phyloP scores from a whole-genome alignment of 1,140 invertebrate species.

The Drosophila hydei region DNA sequence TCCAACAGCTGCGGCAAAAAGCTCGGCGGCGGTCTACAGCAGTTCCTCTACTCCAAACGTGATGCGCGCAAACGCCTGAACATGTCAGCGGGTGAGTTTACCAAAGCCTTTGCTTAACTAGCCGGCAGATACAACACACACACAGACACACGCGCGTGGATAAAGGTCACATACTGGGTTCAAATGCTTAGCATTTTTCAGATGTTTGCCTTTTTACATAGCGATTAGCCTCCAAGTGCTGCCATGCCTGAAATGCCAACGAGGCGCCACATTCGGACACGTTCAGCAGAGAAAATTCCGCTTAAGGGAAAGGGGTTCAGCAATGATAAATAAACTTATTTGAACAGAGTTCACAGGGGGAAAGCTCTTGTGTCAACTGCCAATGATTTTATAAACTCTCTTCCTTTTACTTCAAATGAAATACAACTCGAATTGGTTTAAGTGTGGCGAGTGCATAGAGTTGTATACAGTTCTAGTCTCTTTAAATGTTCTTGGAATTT shows the following conservation, averaged over 20 bases:
- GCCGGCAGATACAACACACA: not conserved
- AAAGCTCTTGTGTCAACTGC: not conserved
- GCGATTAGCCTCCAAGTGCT: slow-evolving; percentile 6
- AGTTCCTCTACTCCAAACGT: slow-evolving; percentile 85
- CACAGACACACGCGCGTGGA: not conserved
- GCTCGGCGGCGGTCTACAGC: slow-evolving; percentile 89
- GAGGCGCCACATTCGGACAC: slow-evolving; percentile 6
- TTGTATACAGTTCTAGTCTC: not conserved
- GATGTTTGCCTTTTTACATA: slow-evolving; percentile 1
- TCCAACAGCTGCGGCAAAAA: slow-evolving; percentile 85
- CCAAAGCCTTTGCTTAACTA: slow-evolving; percentile 14
- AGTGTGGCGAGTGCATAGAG: not conserved
- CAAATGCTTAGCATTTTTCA: slow-evolving; percentile 13
- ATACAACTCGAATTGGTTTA: not conserved
- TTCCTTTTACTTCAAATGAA: not conserved
- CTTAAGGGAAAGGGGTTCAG: not conserved
- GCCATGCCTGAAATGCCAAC: slow-evolving; percentile 8
- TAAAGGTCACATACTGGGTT: not conserved
- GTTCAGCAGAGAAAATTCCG: not conserved
- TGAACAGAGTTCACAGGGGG: not conserved
- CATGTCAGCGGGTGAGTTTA: slow-evolving; percentile 84
- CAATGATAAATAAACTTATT: not conserved
- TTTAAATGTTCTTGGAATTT: not conserved
- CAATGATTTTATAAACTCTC: not conserved
- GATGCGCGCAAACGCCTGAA: slow-evolving; percentile 85